Evolutionary conservation across 2,113 vertebrate genomes (phyloP).

Genomic region (Ascaphus truei): DNA sequence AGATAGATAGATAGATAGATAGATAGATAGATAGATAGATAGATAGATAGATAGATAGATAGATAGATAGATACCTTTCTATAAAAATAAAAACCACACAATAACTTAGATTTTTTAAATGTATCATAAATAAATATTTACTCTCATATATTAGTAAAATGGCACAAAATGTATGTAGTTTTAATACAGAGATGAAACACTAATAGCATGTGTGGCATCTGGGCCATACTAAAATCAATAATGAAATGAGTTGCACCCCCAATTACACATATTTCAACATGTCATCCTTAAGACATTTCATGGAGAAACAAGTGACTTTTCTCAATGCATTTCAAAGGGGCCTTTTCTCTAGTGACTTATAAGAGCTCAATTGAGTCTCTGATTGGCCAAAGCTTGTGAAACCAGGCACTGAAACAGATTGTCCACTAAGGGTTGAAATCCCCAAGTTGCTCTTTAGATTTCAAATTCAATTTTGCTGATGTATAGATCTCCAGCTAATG

Average conservation of each 20-base stretch:
- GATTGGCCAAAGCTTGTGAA: constrained; percentile 42
- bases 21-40: no score
- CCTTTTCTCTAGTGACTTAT: constrained; percentile 47
- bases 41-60: no score
- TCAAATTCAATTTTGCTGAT: constrained; percentile 67
- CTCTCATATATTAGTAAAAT: no score
- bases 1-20: no score
- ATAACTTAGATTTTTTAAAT: no score
- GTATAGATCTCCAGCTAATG: constrained; percentile 51
- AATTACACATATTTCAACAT: constrained; percentile 48
- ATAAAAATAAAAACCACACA: no score
- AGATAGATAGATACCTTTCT: no score
- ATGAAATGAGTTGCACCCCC: constrained; percentile 50
- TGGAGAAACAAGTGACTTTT: constrained; percentile 42
- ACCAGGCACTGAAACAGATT: constrained; percentile 62
- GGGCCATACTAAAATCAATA: constrained; percentile 66
- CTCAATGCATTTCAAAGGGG: constrained; percentile 44
- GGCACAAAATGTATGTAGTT: no score
- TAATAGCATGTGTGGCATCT: constrained; percentile 52
- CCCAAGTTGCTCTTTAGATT: constrained; percentile 66
- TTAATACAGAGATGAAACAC: constrained; percentile 47
- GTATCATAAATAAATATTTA: no score
- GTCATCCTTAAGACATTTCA: constrained; percentile 42
- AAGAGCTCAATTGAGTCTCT: constrained; percentile 40
- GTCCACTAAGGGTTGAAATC: constrained; percentile 56